phyloP scores from a whole-genome alignment of 2,797 vertebrate species.

The Danio aesculapii region DNA sequence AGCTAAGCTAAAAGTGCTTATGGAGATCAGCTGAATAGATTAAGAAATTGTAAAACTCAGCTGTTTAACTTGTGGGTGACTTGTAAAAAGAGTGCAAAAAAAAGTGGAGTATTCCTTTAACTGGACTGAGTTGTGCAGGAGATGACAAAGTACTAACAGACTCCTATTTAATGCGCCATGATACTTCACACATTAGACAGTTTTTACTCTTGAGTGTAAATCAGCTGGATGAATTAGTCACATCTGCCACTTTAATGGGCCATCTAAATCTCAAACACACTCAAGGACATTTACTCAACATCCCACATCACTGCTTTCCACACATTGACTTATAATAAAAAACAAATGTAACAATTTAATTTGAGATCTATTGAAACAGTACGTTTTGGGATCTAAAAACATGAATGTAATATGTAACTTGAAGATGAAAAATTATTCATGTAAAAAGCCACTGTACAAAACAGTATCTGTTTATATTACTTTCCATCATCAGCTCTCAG shows the following conservation, averaged over 20 bases:
- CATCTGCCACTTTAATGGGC: constrained; percentile 43
- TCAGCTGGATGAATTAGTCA: constrained; percentile 51
- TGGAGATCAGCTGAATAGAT: no score
- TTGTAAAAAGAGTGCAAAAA: no score
- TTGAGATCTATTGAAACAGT: background rate
- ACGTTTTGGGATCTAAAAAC: background rate
- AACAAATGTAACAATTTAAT: background rate
- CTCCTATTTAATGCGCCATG: constrained; percentile 42
- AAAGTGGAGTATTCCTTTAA: background rate
- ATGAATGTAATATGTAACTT: background rate
- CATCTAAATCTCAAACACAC: constrained; percentile 45
- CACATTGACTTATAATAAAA: constrained; percentile 47
- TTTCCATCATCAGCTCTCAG: constrained; percentile 58
- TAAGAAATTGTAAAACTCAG: no score
- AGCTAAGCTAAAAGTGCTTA: no score
- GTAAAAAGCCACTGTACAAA: background rate
- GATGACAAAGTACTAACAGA: constrained; percentile 52
- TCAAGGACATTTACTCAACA: constrained; percentile 51
- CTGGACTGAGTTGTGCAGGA: background rate
- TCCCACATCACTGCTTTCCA: constrained; percentile 59
- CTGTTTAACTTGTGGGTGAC: no score
- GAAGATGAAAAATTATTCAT: no score
- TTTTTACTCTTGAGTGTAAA: constrained; percentile 39
- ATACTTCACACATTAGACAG: constrained; percentile 53
- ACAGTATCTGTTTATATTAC: background rate